phyloP scores from a whole-genome alignment of 2,113 vertebrate genomes.

The Arvicanthis niloticus region DNA sequence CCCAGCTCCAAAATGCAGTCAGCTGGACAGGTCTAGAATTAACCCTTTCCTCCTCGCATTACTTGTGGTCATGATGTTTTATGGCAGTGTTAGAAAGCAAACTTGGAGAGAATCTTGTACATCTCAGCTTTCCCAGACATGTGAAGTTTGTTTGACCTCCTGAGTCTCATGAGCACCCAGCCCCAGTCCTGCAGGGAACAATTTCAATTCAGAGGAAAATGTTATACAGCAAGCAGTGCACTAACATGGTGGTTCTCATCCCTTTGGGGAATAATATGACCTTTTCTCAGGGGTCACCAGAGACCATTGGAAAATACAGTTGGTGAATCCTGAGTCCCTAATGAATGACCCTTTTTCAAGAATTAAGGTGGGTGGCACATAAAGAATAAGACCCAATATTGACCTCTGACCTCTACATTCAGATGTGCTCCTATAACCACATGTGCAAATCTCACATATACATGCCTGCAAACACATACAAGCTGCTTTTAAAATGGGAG shows the following conservation, averaged over 20 bases:
- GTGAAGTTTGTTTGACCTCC: background rate
- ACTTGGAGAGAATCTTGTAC: background rate
- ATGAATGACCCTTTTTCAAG: too few relatives aligned
- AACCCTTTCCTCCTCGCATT: background rate
- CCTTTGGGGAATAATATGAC: background rate
- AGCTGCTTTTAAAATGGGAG: too few relatives aligned
- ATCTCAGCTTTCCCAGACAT: background rate
- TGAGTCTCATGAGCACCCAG: background rate
- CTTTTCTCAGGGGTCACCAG: background rate
- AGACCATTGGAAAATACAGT: background rate
- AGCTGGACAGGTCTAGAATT: background rate
- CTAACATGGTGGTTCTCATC: too few relatives aligned
- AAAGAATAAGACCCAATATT: too few relatives aligned
- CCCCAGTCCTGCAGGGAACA: rapidly evolving
- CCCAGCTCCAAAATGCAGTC: background rate
- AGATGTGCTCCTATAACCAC: too few relatives aligned
- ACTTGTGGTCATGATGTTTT: background rate
- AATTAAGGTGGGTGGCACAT: too few relatives aligned
- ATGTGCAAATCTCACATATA: too few relatives aligned
- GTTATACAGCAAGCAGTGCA: too few relatives aligned
- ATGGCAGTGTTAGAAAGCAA: background rate
- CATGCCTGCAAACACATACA: too few relatives aligned
- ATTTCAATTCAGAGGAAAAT: background rate
- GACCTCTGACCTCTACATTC: too few relatives aligned
- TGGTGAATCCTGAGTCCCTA: too few relatives aligned